Conservation (phyloP, 2,113 vertebrate genomes). For the Ancistrus triradiatus region DNA sequence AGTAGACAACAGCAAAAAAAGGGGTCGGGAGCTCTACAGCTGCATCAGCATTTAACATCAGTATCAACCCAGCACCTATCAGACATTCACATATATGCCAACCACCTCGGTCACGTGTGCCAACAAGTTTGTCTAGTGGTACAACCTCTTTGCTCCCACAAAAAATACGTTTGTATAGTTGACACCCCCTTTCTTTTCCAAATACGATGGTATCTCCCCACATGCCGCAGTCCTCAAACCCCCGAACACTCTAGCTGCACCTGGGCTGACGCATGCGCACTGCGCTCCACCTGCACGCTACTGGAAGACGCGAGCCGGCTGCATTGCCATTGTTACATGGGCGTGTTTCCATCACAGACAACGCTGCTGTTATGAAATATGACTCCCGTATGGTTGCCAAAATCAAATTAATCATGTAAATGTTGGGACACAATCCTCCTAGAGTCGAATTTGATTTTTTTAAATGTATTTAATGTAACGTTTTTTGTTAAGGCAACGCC, state of each 20-base stretch:
- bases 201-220: slow-evolving; percentile 37
- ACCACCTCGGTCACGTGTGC: no score
- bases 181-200: not conserved
- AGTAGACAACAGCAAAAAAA: no score
- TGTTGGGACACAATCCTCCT: no score
- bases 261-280: slow-evolving; percentile 30
- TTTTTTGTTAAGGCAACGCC: no score
- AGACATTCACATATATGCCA: no score
- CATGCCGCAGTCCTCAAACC: slow-evolving; percentile 43
- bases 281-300: slow-evolving; percentile 19
- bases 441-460: no score
- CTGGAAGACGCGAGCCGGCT: not conserved
- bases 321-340: not conserved
- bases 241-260: slow-evolving; percentile 26
- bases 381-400: not conserved
- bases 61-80: no score
- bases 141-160: no score
- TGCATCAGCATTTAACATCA: no score
- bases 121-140: no score
- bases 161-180: not conserved
- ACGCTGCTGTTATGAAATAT: not conserved
- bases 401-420: not conserved
- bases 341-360: not conserved
- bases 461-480: no score
- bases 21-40: no score